Evolutionary conservation across 1,140 invertebrate genomes (phyloP), one percentile per base, ranked within the genome.

Genomic region (Anoplophora glabripennis): DNA sequence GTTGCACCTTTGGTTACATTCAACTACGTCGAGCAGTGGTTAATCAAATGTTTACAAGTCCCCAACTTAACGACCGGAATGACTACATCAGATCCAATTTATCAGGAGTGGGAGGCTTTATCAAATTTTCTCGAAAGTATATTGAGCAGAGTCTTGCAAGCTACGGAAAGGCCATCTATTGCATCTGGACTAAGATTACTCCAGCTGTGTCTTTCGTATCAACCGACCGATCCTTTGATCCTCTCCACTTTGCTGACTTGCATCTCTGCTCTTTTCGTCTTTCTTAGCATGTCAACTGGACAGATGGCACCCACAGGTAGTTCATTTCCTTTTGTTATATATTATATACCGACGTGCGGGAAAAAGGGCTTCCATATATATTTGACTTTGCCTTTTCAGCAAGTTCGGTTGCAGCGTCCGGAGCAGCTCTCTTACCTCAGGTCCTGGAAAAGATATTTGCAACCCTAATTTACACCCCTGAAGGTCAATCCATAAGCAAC

Each of bases 371-470:
- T 14, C 1, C 1, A 14, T n/a, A 1, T 1, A 33, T 49, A 54
- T 56, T n/a, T 11, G 21, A 42, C 15, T 14, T 14, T 45, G 1
- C 15, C 15, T 38, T 40, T 56, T 7, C 8, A 36, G 81, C 75
- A 14, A 83, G 83, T 53, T 83, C 83, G 36, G 81, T 84, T 38
- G 83, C 85, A 1, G 86, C 84, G 73, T 86, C 81, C 9, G 87
- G 87, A 0, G 86, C 86, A 0, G 81, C 85, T 1, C 80, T 90
- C 15, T 69, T 95, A 44, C 88, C 88, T 0, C 81, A 85, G 21
- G 90, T 95, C 4, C 72, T 95, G 12, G 87, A 94, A 53, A 94
- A 93, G 77, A 92, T 94, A 62, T 95, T 95, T 74, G 82, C 86
- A 4, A 86, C 89, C 3, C 77, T 94, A 2, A 84, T 92, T 0